Evolutionary conservation across 2,113 vertebrate genomes (phyloP), one percentile per base, ranked within the genome.

Genomic region (Heteronetta atricapilla): DNA sequence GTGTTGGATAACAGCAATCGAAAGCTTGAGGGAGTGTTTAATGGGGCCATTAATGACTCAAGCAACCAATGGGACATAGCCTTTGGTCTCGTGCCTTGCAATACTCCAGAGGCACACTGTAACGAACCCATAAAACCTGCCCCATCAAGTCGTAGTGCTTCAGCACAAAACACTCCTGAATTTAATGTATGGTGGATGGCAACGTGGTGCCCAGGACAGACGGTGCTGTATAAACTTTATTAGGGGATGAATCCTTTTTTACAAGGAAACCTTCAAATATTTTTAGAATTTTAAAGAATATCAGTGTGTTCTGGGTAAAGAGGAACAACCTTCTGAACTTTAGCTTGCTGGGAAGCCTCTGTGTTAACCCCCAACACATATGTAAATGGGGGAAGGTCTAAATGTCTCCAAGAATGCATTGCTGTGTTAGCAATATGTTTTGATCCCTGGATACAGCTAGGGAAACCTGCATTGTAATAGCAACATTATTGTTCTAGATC

Each of bases 101-200:
- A 58, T 80, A 22, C 50, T 91, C 90, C 91, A 94, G 85, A 95
- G 91, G 83, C 77, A 59, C 56, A 44, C 34, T 78, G 85, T 83
- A 90, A 94, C 46, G 81, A 94, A 66, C 67, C 79, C 70, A 74
- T 92, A 90, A 67, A 97, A 96, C 94, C 28, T 95, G 92, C 88
- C 79, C 90, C 56, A 82, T 96, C 93, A 95, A 95, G 96, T 76
- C 56, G 59, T 60, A 56, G 73, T 6, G 11, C 75, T 84, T 59
- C 9, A 95, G 79, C 68, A 73, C 68, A 53, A 67, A 94, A 72
- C 77, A 33, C 80, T 94, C 36, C 75, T 67, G 76, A 56, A 13
- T 77, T 87, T 72, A 63, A 81, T 42, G n/a, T 28, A 10, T 46
- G 78, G 74, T 80, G 62, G 78, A 93, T 63, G 88, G 82, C 36